Conservation (phyloP, 2,797 vertebrate genomes). For the Coccyzus lansbergi region DNA sequence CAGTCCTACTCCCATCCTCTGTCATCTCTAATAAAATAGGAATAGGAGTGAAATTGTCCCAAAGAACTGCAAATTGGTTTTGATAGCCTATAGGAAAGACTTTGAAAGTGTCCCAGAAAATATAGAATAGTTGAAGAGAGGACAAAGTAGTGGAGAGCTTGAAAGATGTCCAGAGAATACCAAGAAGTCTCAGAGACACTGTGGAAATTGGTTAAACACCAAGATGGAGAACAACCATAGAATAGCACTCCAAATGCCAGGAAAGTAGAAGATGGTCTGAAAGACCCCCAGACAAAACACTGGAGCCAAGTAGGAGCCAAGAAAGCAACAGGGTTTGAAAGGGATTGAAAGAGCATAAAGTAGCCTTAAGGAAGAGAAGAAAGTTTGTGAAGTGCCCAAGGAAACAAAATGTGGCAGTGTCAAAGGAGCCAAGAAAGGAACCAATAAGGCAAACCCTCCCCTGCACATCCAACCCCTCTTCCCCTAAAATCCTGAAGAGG, state of each 20-base stretch:
- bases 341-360: background rate
- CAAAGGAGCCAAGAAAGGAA: background rate
- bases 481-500: background rate
- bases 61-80: background rate
- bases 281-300: background rate
- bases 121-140: background rate
- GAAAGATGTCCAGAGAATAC: background rate
- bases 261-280: background rate
- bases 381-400: background rate
- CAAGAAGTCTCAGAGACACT: background rate
- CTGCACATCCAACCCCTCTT: no score
- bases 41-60: background rate
- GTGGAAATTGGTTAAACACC: background rate
- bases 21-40: background rate
- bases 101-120: background rate
- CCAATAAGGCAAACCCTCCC: background rate
- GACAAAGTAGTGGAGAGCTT: background rate
- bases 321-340: background rate
- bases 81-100: background rate
- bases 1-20: background rate
- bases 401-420: background rate
- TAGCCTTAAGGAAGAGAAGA: background rate
- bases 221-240: background rate
- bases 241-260: background rate
- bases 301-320: background rate